Conservation (phyloP, 2,113 vertebrate species). For the Gorilla gorilla region DNA sequence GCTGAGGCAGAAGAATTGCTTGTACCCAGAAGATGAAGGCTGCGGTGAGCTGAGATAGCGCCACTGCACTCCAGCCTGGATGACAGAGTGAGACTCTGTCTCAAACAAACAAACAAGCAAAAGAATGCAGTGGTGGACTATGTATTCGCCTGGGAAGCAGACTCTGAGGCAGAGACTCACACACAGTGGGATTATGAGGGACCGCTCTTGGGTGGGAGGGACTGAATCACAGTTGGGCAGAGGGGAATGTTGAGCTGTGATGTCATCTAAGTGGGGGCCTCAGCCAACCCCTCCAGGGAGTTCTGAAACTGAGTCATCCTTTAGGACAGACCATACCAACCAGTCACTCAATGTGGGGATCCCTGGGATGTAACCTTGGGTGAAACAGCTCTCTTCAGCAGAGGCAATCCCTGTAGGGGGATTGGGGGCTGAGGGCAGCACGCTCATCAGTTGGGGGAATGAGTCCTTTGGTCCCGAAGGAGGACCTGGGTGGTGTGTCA, state of each 20-base stretch:
- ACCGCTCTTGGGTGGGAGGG: background rate
- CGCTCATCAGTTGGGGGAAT: no score
- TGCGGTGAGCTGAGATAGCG: no score
- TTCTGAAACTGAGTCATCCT: background rate
- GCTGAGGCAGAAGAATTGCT: no score
- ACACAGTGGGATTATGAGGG: background rate
- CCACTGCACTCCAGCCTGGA: no score
- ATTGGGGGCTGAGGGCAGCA: background rate
- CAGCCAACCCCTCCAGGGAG: background rate
- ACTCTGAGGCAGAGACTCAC: background rate
- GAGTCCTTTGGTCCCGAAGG: background rate
- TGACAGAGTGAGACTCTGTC: no score
- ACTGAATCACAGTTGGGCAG: background rate
- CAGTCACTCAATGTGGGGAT: background rate
- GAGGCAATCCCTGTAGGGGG: background rate
- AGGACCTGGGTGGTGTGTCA: background rate
- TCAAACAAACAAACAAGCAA: no score
- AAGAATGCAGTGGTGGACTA: background rate
- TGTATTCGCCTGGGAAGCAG: background rate
- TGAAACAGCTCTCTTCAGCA: background rate
- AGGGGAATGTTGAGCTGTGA: background rate
- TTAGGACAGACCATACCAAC: background rate
- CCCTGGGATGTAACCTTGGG: background rate
- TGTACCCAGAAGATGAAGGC: no score
- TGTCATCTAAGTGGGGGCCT: background rate